Conservation (phyloP, 64 coral and sea anemone species). For the Montipora cactus region DNA sequence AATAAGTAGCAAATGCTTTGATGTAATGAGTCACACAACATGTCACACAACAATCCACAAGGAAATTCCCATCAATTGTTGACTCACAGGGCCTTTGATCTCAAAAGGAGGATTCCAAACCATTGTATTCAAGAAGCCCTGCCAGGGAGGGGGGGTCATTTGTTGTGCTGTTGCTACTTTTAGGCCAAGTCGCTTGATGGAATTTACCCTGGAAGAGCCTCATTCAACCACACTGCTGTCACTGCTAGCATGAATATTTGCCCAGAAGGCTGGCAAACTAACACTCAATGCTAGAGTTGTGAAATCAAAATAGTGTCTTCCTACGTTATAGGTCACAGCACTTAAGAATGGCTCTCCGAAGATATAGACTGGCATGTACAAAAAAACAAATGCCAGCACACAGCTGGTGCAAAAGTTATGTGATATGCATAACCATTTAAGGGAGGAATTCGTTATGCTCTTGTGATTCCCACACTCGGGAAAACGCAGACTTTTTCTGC, state of each 20-base stretch:
- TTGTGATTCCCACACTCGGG: not conserved
- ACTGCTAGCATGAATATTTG: not conserved
- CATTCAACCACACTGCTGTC: not conserved
- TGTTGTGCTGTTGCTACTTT: too few relatives aligned
- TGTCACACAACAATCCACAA: too few relatives aligned
- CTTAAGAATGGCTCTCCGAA: slow-evolving; percentile 12
- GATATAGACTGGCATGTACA: not conserved
- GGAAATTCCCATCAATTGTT: too few relatives aligned
- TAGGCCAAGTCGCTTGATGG: too few relatives aligned
- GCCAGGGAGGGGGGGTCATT: too few relatives aligned
- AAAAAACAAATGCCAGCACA: not conserved
- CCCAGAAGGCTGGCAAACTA: not conserved
- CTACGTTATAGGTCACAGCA: not conserved
- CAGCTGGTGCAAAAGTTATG: not conserved
- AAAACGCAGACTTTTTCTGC: not conserved
- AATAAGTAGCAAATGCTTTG: too few relatives aligned
- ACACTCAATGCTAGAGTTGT: not conserved
- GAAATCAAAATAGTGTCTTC: slow-evolving; percentile 34
- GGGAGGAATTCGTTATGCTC: not conserved
- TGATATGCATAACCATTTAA: not conserved
- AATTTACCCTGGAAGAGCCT: too few relatives aligned
- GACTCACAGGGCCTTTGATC: not conserved
- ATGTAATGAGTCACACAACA: too few relatives aligned
- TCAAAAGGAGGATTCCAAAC: not conserved
- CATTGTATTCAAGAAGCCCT: not conserved